Conservation (phyloP, 2,888 invertebrate species). For the Drosophila flavopinicola region DNA sequence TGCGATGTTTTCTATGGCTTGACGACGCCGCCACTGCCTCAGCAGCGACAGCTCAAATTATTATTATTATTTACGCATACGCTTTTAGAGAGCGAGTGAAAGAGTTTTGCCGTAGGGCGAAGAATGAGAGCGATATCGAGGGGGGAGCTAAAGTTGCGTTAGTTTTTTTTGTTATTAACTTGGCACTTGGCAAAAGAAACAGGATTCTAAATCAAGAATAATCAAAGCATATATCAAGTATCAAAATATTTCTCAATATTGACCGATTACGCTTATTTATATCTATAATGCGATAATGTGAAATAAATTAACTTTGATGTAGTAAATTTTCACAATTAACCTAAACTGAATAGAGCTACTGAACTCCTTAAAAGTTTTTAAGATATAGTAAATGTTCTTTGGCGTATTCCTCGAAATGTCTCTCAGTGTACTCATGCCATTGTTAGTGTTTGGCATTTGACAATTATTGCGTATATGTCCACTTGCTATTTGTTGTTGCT, state of each 20-base stretch:
- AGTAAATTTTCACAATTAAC: too few relatives aligned
- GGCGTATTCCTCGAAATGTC: too few relatives aligned
- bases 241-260: too few relatives aligned
- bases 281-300: too few relatives aligned
- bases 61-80: constrained; percentile 69
- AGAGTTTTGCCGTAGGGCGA: constrained; percentile 9
- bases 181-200: too few relatives aligned
- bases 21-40: constrained; percentile 32
- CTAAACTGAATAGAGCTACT: too few relatives aligned
- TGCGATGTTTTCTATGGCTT: constrained; percentile 73
- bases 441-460: constrained; percentile 45
- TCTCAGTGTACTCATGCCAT: constrained; percentile 25
- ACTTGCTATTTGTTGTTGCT: constrained; percentile 27
- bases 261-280: too few relatives aligned
- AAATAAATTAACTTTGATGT: too few relatives aligned
- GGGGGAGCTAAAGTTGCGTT: constrained; percentile 36
- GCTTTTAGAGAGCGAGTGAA: constrained; percentile 50
- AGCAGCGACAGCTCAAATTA: constrained; percentile 46
- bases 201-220: too few relatives aligned
- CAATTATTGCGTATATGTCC: constrained; percentile 73
- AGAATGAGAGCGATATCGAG: constrained; percentile 19
- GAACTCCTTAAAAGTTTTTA: too few relatives aligned
- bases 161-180: constrained; percentile 44
- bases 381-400: too few relatives aligned
- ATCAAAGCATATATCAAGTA: too few relatives aligned